Conservation (phyloP, 2,888 invertebrate species). For the Ochropleura plecta region DNA sequence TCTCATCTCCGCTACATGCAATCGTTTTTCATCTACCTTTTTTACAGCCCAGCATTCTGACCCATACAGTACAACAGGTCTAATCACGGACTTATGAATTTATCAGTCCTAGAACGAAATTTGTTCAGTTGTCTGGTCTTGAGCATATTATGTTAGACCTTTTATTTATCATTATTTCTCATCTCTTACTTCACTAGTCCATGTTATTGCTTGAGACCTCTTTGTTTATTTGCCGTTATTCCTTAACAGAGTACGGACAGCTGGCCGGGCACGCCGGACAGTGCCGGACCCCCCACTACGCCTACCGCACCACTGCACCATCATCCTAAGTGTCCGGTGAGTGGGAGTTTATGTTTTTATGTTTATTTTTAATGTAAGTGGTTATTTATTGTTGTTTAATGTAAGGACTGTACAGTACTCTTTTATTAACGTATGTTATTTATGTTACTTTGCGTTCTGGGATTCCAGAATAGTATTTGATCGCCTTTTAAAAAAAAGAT, state of each 20-base stretch:
- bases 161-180: neutral
- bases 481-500: too few relatives aligned
- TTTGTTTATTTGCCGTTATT: slow-evolving; percentile 52
- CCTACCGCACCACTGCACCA: slow-evolving; percentile 85
- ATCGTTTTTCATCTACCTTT: too few relatives aligned
- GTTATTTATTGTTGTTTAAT: neutral
- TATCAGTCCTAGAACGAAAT: too few relatives aligned
- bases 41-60: too few relatives aligned
- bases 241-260: slow-evolving; percentile 86
- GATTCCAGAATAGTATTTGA: neutral
- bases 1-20: too few relatives aligned
- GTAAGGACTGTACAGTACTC: too few relatives aligned
- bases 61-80: too few relatives aligned
- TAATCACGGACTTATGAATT: too few relatives aligned
- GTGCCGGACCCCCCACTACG: slow-evolving; percentile 87
- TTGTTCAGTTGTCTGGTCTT: too few relatives aligned
- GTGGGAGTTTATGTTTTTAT: slow-evolving; percentile 48
- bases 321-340: slow-evolving; percentile 87
- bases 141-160: too few relatives aligned
- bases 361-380: neutral
- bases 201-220: slow-evolving; percentile 37
- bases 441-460: neutral
- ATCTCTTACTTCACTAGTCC: slow-evolving; percentile 33
- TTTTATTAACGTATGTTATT: neutral
- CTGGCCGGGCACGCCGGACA: slow-evolving; percentile 89